phyloP scores from a whole-genome alignment of 2,797 vertebrate species.

The Sarcoramphus papa region DNA sequence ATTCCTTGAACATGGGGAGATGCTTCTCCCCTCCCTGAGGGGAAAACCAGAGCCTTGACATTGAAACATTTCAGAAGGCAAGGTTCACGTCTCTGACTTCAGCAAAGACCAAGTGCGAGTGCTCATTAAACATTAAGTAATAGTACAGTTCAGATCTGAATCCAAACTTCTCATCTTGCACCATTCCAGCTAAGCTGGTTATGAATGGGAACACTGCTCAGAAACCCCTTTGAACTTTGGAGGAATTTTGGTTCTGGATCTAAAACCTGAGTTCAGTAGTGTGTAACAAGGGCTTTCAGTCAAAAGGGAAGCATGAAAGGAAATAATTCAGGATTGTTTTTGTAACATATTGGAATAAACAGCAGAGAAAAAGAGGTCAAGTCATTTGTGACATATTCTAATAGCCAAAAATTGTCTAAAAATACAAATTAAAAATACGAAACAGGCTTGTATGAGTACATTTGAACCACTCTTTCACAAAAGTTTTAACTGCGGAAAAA shows the following conservation, averaged over 20 bases:
- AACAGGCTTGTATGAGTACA: neutral
- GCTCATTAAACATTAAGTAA: conserved; percentile 42
- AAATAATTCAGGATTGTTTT: conserved; percentile 23
- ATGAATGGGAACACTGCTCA: neutral
- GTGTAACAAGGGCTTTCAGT: conserved; percentile 22
- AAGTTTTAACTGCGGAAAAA: conserved; percentile 61
- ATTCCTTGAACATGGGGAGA: neutral
- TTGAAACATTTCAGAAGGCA: neutral
- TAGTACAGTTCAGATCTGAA: conserved; percentile 5
- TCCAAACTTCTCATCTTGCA: conserved; percentile 58
- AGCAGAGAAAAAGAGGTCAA: conserved; percentile 25
- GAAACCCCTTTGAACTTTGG: conserved; percentile 53
- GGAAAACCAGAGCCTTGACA: neutral
- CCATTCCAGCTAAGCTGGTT: conserved; percentile 38
- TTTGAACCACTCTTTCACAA: conserved; percentile 56
- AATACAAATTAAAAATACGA: conserved; percentile 58
- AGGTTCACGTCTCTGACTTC: neutral
- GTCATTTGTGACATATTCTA: conserved; percentile 2
- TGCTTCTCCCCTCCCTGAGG: neutral
- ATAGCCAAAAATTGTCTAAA: conserved; percentile 43
- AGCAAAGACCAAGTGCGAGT: neutral
- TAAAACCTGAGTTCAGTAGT: conserved; percentile 32
- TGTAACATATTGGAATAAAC: conserved; percentile 22
- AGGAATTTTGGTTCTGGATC: conserved; percentile 61
- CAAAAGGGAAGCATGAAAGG: conserved; percentile 47